These are phyloP conservation scores for Rhogogaster chlorosoma DNA, from an alignment of 2,888 invertebrate species.

Conservation along the genomic window DNA sequence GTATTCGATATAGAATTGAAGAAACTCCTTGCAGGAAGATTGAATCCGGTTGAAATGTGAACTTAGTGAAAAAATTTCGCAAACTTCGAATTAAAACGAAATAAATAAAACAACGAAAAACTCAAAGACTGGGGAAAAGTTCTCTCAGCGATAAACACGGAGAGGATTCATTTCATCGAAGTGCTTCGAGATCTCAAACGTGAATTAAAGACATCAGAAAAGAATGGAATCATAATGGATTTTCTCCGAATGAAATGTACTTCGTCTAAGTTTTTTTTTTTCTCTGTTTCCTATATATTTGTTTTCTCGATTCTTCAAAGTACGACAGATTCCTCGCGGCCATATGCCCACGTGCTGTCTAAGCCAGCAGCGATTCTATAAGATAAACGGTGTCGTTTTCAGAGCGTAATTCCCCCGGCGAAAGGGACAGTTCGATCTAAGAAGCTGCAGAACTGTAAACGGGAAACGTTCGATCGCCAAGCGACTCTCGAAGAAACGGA, in stretches of 20 bases:
- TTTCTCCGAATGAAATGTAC: not conserved
- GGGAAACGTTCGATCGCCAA: not conserved
- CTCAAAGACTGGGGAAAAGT: not conserved
- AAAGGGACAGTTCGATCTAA: conserved; percentile 47
- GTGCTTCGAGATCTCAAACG: not conserved
- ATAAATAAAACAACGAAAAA: not conserved
- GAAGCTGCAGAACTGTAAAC: not conserved
- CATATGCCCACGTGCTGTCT: not conserved
- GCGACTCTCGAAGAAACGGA: conserved; percentile 35
- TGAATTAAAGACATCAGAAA: not conserved
- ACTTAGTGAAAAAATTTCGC: not conserved
- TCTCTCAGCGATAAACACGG: not conserved
- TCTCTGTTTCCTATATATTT: not conserved
- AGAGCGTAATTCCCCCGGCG: conserved; percentile 34
- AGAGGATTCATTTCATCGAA: not conserved
- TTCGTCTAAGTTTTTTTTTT: not conserved
- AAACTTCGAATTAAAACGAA: not conserved
- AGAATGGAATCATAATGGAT: not conserved
- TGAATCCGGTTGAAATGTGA: not conserved
- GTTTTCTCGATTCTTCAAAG: not conserved
- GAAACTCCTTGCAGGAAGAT: not conserved
- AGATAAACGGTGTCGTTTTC: conserved; percentile 32
- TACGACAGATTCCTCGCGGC: not conserved
- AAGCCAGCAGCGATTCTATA: not conserved
- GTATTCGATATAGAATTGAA: not conserved